These are phyloP conservation scores for Sylvicola cinctus DNA, from an alignment of 2,888 invertebrate genomes.

Conservation along the genomic window DNA sequence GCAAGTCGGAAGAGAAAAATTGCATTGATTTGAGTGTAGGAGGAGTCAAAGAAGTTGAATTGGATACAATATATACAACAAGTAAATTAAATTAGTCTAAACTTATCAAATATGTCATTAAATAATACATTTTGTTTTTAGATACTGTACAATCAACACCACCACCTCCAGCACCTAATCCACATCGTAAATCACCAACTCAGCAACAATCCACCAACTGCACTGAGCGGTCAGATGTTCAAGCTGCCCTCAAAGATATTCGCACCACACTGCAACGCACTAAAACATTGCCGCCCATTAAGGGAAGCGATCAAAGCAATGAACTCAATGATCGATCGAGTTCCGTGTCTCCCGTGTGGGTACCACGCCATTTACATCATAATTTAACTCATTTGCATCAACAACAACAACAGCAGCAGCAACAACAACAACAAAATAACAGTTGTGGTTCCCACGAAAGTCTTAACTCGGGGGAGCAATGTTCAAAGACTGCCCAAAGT, in stretches of 20 bases:
- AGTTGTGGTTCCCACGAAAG: constrained; percentile 1
- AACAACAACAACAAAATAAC: background rate
- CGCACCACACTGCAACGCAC: constrained; percentile 51
- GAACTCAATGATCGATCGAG: constrained; percentile 20
- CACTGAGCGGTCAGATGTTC: constrained; percentile 5
- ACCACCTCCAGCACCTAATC: constrained; percentile 55
- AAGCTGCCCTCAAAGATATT: constrained; percentile 52
- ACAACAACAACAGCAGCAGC: constrained; percentile 10
- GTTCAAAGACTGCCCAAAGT: constrained; percentile 23
- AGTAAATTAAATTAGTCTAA: constrained; percentile 23
- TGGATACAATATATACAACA: constrained; percentile 55
- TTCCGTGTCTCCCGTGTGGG: constrained; percentile 34
- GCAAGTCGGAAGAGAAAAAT: background rate
- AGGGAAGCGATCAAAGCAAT: constrained; percentile 4
- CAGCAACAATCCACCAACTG: constrained; percentile 9
- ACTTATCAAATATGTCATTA: background rate
- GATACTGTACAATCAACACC: constrained; percentile 35
- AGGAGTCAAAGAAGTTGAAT: constrained; percentile 21
- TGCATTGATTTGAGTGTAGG: background rate
- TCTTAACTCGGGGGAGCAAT: constrained; percentile 2
- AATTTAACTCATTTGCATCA: background rate
- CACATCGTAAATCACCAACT: constrained; percentile 35
- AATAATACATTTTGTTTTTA: constrained; percentile 16
- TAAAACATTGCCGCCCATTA: constrained; percentile 27
- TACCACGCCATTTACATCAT: constrained; percentile 36